These are phyloP conservation scores for Menidia menidia DNA, from an alignment of 2,797 vertebrate species.

Conservation along the genomic window DNA sequence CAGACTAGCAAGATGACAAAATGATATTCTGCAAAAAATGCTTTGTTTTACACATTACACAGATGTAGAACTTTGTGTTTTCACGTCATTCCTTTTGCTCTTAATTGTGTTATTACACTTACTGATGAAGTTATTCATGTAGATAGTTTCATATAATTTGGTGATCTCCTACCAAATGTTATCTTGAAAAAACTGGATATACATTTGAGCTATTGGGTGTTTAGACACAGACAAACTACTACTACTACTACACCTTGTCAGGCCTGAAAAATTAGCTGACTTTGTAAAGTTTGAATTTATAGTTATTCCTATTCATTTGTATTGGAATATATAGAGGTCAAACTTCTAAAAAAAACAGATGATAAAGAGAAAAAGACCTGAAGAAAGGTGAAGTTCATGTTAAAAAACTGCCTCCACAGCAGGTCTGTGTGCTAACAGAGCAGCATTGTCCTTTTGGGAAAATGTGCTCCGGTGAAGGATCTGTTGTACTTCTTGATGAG, in stretches of 20 bases:
- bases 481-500: too few relatives aligned
- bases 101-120: not conserved
- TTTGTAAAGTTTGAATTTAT: not conserved
- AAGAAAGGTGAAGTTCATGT: not conserved
- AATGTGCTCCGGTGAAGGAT: too few relatives aligned
- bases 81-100: not conserved
- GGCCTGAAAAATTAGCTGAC: not conserved
- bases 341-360: not conserved
- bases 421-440: too few relatives aligned
- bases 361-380: not conserved
- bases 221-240: not conserved
- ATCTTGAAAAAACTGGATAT: not conserved
- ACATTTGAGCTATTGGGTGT: not conserved
- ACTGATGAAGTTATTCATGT: not conserved
- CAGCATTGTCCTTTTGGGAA: too few relatives aligned
- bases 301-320: not conserved
- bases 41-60: not conserved
- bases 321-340: not conserved
- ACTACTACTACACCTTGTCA: not conserved
- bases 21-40: not conserved
- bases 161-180: not conserved
- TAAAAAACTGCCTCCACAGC: too few relatives aligned
- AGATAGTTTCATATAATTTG: slow-evolving; percentile 9
- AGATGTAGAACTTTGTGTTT: slow-evolving; percentile 7
- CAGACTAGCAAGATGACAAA: not conserved